A percentile compares a stretch with the other conserved stretches of the same genome.
phyloP scores from a whole-genome alignment of 2,113 vertebrate genomes.

The Stictonetta naevosa region DNA sequence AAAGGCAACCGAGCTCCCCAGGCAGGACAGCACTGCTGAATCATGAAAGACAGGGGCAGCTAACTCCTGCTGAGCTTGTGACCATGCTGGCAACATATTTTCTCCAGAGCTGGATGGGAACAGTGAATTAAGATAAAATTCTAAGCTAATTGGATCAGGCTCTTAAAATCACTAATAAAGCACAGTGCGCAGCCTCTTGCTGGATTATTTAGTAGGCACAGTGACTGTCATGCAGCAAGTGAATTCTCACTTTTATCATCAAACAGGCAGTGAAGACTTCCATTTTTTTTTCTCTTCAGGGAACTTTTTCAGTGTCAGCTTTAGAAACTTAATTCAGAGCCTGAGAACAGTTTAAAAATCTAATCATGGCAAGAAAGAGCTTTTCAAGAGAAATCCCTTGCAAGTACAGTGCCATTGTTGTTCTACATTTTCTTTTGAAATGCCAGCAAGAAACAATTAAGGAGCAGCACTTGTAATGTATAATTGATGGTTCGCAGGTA shows the following conservation, averaged over 20 bases:
- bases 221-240: not conserved
- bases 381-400: conserved; percentile 50
- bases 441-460: conserved; percentile 68
- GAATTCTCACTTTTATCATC: conserved; percentile 12
- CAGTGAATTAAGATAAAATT: not conserved
- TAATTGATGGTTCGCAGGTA: conserved; percentile 71
- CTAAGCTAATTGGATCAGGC: not conserved
- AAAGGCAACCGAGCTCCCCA: not conserved
- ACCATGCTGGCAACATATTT: not conserved
- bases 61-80: not conserved
- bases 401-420: conserved; percentile 28
- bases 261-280: not conserved
- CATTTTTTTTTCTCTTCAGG: not conserved
- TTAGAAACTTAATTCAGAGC: not conserved
- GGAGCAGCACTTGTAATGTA: conserved; percentile 59
- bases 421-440: conserved; percentile 56
- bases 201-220: not conserved
- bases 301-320: not conserved
- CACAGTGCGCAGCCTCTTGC: not conserved
- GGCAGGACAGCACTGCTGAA: not conserved
- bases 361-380: not conserved
- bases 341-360: not conserved
- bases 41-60: not conserved
- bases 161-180: conserved; percentile 26
- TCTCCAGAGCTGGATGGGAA: not conserved